phyloP scores from a whole-genome alignment of 1,140 invertebrate species.

The Hydropsyche tenuis region DNA sequence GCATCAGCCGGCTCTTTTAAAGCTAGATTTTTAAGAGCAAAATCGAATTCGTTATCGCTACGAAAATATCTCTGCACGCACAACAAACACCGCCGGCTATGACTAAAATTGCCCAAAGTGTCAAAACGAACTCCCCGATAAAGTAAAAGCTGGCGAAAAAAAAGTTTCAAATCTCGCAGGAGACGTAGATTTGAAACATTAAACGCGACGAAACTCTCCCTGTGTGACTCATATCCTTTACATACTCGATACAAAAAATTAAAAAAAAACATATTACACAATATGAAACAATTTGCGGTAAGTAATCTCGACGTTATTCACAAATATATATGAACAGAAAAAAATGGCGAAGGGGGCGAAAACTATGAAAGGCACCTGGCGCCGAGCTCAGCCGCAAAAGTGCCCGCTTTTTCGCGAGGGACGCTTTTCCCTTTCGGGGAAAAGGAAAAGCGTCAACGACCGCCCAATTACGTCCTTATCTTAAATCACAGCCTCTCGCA shows the following conservation, averaged over 20 bases:
- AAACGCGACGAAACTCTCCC: too few species aligned
- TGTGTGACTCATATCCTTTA: too few species aligned
- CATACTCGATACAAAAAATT: too few species aligned
- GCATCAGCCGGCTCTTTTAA: conserved; percentile 42
- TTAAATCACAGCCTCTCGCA: conserved; percentile 20
- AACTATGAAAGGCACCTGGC: conserved; percentile 24
- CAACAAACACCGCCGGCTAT: not conserved
- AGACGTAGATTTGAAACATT: too few species aligned
- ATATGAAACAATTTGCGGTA: too few species aligned
- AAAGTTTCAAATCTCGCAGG: too few species aligned
- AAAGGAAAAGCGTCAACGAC: not conserved
- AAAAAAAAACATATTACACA: too few species aligned
- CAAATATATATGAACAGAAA: not conserved
- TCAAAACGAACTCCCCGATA: too few species aligned
- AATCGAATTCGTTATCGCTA: conserved; percentile 48
- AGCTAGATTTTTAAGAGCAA: conserved; percentile 45
- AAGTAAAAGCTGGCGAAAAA: too few species aligned
- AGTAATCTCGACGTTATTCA: too few species aligned
- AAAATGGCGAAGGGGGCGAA: not conserved
- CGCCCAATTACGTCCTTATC: conserved; percentile 20
- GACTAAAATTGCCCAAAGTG: conserved; percentile 26
- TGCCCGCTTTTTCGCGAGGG: not conserved
- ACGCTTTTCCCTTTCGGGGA: not conserved
- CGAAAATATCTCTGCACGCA: conserved; percentile 29
- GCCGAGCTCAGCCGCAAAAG: too few species aligned